These are phyloP conservation scores for Torymus tubicola DNA, from an alignment of 2,888 invertebrate genomes.

Conservation along the genomic window DNA sequence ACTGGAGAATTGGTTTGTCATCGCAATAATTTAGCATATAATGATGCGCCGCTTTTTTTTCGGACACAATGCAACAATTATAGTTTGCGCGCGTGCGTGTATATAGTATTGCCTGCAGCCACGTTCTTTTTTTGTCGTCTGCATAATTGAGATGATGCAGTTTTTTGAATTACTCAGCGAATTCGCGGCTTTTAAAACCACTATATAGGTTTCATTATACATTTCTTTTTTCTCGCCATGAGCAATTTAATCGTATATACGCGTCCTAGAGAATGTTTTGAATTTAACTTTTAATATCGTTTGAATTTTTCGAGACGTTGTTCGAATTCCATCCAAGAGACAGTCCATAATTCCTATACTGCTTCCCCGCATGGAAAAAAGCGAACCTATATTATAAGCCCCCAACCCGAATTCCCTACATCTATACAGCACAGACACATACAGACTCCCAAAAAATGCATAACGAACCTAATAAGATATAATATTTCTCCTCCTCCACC, in stretches of 20 bases:
- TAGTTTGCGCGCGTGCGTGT: too few species aligned
- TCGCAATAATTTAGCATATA: conserved; percentile 40
- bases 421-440: conserved; percentile 2
- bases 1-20: conserved; percentile 40
- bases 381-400: too few species aligned
- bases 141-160: too few species aligned
- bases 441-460: conserved; percentile 15
- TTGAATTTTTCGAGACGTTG: not conserved
- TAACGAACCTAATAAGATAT: conserved; percentile 44
- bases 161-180: too few species aligned
- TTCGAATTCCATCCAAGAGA: not conserved
- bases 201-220: too few species aligned
- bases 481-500: conserved; percentile 31
- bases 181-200: too few species aligned
- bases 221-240: too few species aligned
- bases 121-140: too few species aligned
- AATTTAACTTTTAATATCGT: not conserved
- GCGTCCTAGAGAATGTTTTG: not conserved
- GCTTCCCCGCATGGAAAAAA: too few species aligned
- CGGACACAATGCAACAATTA: not conserved
- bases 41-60: conserved; percentile 10
- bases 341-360: too few species aligned
- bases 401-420: not conserved
- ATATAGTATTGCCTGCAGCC: too few species aligned
- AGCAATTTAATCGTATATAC: too few species aligned